Base-by-base conservation (phyloP, 2,888 invertebrate species). In the Thera britannica region DNA sequence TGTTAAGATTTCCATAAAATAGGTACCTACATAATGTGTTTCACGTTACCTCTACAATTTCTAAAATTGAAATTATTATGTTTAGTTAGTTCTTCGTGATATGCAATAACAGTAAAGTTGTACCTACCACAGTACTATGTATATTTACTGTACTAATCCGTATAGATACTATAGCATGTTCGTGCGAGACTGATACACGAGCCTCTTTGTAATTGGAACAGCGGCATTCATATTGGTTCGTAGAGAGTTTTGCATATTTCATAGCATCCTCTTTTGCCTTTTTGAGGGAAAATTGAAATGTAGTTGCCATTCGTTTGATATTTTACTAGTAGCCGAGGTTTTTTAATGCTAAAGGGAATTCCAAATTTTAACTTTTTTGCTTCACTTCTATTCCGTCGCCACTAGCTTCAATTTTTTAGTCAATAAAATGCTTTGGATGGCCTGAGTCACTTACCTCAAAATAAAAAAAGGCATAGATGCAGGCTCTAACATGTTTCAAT, bases 231-330 rank as follows among this genome's bases (percentile, higher is more conserved):
- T 87, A 85, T 86, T 84, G 83, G 83, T 80, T 80, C 78, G 77
- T 72, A 62, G 74, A 77, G 72, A 75, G 79, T 77, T 84, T 83
- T 87, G 83, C 84, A 88, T 89, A 87, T 88, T 87, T 86, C 83
- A 85, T 81, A 72, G 71, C 35, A 23, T 52, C 61, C 58, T 59
- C 65, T 66, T 72, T 74, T 74, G 46, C 64, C 23, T 58, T 61
- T 70, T 72, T 60, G 8, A 34, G 58, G 38, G 51, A 57, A 56
- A 71, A 59, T 60, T 48, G 65, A 48, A 67, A 56, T 67, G 62
- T 68, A 57, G 65, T 63, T 52, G 59, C 54, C 46, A 44, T 65
- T 49, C 58, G 23, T 62, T 62, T 51, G 35, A 61, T 64, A 67
- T 68, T 72, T 67, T 59, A 68, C 62, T 57, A 51, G 51, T 41